Evolutionary conservation across 1,140 invertebrate species (phyloP).

Genomic region (Procambarus clarkii): DNA sequence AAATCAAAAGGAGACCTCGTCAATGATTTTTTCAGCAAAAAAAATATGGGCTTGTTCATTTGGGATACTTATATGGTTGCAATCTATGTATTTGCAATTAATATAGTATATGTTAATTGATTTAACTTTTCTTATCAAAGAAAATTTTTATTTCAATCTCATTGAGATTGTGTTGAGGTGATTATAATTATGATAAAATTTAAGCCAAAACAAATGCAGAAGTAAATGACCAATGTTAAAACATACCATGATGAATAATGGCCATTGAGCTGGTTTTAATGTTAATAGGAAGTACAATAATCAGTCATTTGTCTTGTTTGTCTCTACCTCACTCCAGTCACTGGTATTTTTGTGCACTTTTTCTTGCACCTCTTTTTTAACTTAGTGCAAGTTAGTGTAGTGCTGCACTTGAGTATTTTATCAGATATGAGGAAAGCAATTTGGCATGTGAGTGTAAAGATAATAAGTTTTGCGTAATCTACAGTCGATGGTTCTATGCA

Average conservation of each 20-base stretch:
- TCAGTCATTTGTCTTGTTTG: neutral
- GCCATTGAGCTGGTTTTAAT: neutral
- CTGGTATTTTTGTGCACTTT: neutral
- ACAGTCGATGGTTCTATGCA: too few species aligned
- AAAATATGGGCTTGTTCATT: too few species aligned
- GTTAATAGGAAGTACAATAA: neutral
- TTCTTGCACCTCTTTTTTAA: neutral
- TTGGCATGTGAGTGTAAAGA: too few species aligned
- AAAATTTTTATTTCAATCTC: too few species aligned
- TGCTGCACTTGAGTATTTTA: neutral
- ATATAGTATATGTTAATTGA: neutral
- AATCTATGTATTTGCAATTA: too few species aligned
- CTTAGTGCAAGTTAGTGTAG: neutral
- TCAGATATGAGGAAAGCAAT: too few species aligned
- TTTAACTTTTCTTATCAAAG: too few species aligned
- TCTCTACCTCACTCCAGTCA: neutral
- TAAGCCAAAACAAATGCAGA: neutral
- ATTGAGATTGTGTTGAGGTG: too few species aligned
- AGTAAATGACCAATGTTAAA: neutral
- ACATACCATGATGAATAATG: slow-evolving; percentile 26
- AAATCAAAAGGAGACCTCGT: too few species aligned
- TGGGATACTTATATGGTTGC: too few species aligned
- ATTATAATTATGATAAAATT: neutral
- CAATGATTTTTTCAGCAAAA: too few species aligned
- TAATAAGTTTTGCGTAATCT: too few species aligned